Conservation (phyloP, 23 tunicate species). For the Pegea sp. region DNA sequence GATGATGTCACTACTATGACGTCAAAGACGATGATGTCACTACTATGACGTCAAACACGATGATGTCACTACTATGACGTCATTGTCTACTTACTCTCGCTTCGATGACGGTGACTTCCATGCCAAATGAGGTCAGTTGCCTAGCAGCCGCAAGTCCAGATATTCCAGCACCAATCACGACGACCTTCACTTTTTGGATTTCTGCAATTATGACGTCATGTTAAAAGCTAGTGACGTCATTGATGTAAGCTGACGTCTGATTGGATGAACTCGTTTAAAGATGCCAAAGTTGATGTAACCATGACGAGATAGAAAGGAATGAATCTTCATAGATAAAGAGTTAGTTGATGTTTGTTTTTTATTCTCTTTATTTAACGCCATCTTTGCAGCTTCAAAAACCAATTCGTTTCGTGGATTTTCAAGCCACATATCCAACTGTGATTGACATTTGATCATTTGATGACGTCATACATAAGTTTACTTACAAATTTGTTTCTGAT, state of each 20-base stretch:
- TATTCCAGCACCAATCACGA: slow-evolving; percentile 85
- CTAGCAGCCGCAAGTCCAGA: slow-evolving; percentile 92
- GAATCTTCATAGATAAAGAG: slow-evolving; percentile 26
- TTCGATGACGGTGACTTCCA: slow-evolving; percentile 73
- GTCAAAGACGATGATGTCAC: slow-evolving; percentile 30
- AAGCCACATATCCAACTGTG: slow-evolving; percentile 72
- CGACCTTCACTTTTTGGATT: slow-evolving; percentile 48
- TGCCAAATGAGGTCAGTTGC: slow-evolving; percentile 74
- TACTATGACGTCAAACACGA: slow-evolving; percentile 49
- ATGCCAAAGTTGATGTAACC: slow-evolving; percentile 84
- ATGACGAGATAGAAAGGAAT: slow-evolving; percentile 41
- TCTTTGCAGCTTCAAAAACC: slow-evolving; percentile 29
- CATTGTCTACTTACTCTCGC: slow-evolving; percentile 46
- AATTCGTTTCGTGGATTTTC: slow-evolving; percentile 60
- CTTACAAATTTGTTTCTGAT: slow-evolving; percentile 77
- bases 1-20: background rate
- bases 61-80: background rate
- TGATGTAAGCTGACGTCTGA: slow-evolving; percentile 14
- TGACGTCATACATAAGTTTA: background rate
- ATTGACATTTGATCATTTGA: background rate
- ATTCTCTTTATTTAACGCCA: slow-evolving; percentile 15
- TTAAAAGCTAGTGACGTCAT: background rate
- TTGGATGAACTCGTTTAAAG: slow-evolving; percentile 47
- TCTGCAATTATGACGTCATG: slow-evolving; percentile 7
- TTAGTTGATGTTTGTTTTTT: slow-evolving; percentile 10